Evolutionary conservation across 2,888 invertebrate genomes (phyloP), one percentile per base, ranked within the genome.

Genomic region (Osedax frankpressi): DNA sequence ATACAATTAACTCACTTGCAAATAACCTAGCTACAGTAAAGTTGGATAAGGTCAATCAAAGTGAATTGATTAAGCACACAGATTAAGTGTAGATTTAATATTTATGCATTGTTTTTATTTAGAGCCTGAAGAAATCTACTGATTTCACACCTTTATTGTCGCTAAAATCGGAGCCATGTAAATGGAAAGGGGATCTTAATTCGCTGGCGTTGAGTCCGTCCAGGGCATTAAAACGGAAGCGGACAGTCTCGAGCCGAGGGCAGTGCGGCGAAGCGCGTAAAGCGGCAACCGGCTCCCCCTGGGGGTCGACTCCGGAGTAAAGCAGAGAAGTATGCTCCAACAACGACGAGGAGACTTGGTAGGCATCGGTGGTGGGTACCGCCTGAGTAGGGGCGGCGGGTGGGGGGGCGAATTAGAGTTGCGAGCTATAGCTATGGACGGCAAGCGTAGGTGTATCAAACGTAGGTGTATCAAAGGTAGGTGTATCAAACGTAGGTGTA

Each of bases 151-250:
- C 89, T 84, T 87, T 86, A 86, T 94, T 95, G 82, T 90, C 89
- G 79, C 90, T 88, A 75, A 97, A 88, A 1, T 90, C 90, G 75
- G 92, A 91, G 82, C 93, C 91, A 77, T 89, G 89, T 77, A 96
- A 89, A 70, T 88, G 85, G 79, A 94, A 88, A 6, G 93, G 92
- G 28, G 91, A 90, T 79, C 89, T 89, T 1, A 94, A 90, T 77
- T 89, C 88, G 1, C 93, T 92, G 78, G 94, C 88, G 83, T 94
- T 94, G 77, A 96, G 89, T 11, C 92, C 98, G 81, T 94, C 94
- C 82, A 91, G 93, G 1, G 95, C 95, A 11, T 93, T 93, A 83
- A 91, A 89, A 65, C 89, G 87, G 78, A 98, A 89, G 77, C 90
- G 89, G 75, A 96, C 87, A 79, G 92, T 89, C 79, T 90, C 89